Conservation (phyloP, 2,113 vertebrate genomes). For the Chaetops frenatus region DNA sequence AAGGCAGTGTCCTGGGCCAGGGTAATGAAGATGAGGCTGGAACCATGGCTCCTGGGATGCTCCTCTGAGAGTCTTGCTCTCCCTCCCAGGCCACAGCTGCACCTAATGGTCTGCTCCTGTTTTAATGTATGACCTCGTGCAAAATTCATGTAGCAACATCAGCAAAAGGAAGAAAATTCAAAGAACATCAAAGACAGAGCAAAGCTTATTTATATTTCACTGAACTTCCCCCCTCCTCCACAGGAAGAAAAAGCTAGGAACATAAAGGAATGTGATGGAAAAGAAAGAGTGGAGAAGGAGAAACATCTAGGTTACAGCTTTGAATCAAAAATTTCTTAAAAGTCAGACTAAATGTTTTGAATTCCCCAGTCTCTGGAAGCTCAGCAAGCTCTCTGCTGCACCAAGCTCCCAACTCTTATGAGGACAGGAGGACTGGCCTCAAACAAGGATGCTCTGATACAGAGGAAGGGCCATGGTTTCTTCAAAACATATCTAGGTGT, state of each 20-base stretch:
- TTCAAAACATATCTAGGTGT: not conserved
- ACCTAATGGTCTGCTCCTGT: not conserved
- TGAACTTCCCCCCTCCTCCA: not conserved
- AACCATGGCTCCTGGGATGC: not conserved
- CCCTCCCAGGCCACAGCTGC: not conserved
- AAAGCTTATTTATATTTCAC: conserved; percentile 24
- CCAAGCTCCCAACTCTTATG: not conserved
- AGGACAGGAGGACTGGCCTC: not conserved
- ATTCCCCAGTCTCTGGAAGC: not conserved
- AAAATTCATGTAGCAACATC: conserved; percentile 4
- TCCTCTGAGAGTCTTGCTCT: not conserved
- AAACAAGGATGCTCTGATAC: not conserved
- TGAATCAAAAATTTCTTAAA: not conserved
- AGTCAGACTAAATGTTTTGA: not conserved
- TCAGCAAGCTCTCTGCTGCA: not conserved
- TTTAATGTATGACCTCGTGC: not conserved
- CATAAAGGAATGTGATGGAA: not conserved
- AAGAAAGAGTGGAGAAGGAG: not conserved
- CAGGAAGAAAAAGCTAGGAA: not conserved
- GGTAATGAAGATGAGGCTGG: not conserved
- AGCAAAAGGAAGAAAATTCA: not conserved
- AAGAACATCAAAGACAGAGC: not conserved
- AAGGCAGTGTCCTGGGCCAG: not conserved
- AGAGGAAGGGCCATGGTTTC: not conserved
- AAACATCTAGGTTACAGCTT: not conserved